Evolutionary conservation across 2,888 invertebrate species (phyloP), one percentile per base, ranked within the genome.

Genomic region (Coenonympha arcania): DNA sequence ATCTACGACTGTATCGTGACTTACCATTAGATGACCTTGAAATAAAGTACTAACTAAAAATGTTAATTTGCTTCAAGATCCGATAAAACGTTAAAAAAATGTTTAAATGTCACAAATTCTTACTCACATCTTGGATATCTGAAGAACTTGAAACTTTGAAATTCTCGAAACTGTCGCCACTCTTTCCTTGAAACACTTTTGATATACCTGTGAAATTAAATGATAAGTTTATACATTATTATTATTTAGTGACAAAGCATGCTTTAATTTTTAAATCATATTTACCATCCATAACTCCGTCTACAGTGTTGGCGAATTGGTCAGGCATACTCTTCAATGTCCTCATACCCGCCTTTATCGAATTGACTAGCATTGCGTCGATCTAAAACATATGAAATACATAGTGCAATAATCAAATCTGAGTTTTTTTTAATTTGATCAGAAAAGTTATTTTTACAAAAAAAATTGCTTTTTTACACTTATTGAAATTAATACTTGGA

Each of bases 261-360:
- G 8, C 5, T 3, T 30, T 3, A 13, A 11, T n/a, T 30, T 30
- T 3, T 4, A 40, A 20, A 20, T 13, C 15, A 19, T 34, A 34
- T 19, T 68, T 74, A 87, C 93, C 93, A 65, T 92, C 94, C 83
- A 94, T 92, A 24, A 95, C 91, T 54, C 93, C 93, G 65, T 94
- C 93, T 0, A 96, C 92, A 0, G 95, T 94, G 62, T 92, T 94
- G 26, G 92, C 89, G 57, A 96, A 90, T 64, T 94, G 94, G 69
- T 96, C 96, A 0, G 96, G 96, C 88, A 95, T 93, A 43, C 93
- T 92, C 74, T 94, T 93, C 20, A 97, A 92, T 0, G 93, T 92
- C 65, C 93, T 91, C 88, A 95, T 94, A 0, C 95, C 94, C 4
- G 91, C 91, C 66, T 92, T 91, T 52, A 97, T 79, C 0, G 96